Percentiles rank a stretch among this genome's conserved stretches.
These are phyloP conservation scores for Procambarus virginalis DNA, from an alignment of 1,140 invertebrate species.

Conservation along the genomic window DNA sequence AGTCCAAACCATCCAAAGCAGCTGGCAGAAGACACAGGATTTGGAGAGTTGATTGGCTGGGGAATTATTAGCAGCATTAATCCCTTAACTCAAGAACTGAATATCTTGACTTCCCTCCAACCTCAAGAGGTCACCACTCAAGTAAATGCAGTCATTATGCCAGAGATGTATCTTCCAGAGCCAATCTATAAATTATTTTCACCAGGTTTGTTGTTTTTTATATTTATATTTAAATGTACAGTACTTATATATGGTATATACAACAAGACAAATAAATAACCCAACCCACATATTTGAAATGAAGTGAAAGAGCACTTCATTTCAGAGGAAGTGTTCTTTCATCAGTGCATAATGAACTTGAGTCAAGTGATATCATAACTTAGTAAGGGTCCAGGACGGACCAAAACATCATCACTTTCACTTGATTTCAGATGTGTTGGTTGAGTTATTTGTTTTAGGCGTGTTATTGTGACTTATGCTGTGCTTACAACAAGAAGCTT, in stretches of 20 bases:
- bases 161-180: slow-evolving; percentile 33
- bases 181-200: slow-evolving; percentile 45
- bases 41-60: slow-evolving; percentile 39
- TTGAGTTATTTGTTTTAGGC: too few species aligned
- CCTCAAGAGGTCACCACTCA: neutral
- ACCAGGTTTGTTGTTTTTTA: slow-evolving; percentile 15
- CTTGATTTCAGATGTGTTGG: too few species aligned
- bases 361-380: too few species aligned
- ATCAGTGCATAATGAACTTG: too few species aligned
- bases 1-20: slow-evolving; percentile 23
- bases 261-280: neutral
- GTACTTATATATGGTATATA: neutral
- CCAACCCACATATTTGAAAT: too few species aligned
- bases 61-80: slow-evolving; percentile 51
- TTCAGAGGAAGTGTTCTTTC: too few species aligned
- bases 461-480: too few species aligned
- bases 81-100: slow-evolving; percentile 13
- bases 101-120: slow-evolving; percentile 20
- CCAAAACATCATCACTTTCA: too few species aligned
- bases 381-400: too few species aligned
- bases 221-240: neutral
- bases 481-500: too few species aligned
- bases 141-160: slow-evolving; percentile 47
- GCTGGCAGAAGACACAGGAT: slow-evolving; percentile 2
- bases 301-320: too few species aligned